A percentile compares a stretch with the other conserved stretches of the same genome.
Evolutionary conservation across 2,888 invertebrate genomes (phyloP).

Genomic region (Desoria tigrina): DNA sequence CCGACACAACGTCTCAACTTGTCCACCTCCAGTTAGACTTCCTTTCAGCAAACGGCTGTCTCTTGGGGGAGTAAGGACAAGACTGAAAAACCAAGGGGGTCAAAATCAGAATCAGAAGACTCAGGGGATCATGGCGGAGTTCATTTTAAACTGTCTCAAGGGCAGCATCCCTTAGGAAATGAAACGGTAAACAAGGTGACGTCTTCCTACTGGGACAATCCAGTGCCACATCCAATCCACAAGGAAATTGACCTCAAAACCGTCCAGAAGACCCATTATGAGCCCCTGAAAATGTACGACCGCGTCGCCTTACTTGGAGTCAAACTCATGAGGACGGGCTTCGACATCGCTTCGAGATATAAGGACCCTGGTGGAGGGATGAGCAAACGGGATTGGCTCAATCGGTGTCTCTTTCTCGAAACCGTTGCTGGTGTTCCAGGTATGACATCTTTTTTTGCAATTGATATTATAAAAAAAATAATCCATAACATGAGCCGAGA

Average conservation of each 20-base stretch:
- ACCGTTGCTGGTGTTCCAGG: slow-evolving; percentile 56
- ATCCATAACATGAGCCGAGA: too few species aligned
- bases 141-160: slow-evolving; percentile 28
- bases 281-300: slow-evolving; percentile 55
- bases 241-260: slow-evolving; percentile 53
- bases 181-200: too few species aligned
- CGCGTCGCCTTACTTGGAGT: slow-evolving; percentile 55
- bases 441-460: slow-evolving; percentile 44
- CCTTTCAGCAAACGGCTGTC: too few species aligned
- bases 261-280: slow-evolving; percentile 55
- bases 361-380: slow-evolving; percentile 51
- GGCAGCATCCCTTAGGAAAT: too few species aligned
- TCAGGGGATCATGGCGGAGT: too few species aligned
- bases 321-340: slow-evolving; percentile 54
- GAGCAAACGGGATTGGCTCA: slow-evolving; percentile 35
- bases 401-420: slow-evolving; percentile 56
- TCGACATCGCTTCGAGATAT: slow-evolving; percentile 56
- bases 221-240: slow-evolving; percentile 52
- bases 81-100: too few species aligned
- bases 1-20: too few species aligned
- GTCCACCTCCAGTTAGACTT: too few species aligned
- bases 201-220: slow-evolving; percentile 33
- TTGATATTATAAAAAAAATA: slow-evolving; percentile 4
- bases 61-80: too few species aligned
- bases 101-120: too few species aligned